Percentiles rank a stretch among this genome's conserved stretches.
Evolutionary conservation across 2,797 vertebrate genomes (phyloP).

Genomic region (Rhinophrynus dorsalis): DNA sequence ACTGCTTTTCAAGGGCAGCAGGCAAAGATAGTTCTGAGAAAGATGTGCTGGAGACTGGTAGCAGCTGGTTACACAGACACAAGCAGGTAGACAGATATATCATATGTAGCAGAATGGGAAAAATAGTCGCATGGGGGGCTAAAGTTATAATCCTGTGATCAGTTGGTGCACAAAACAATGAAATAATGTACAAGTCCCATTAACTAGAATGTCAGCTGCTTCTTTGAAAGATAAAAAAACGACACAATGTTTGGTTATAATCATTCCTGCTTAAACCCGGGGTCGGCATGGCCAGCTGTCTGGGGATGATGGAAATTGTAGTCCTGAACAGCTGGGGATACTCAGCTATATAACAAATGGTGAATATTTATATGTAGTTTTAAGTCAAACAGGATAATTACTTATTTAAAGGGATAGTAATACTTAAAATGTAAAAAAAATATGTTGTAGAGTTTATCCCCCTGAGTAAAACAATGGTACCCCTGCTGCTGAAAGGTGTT

Average conservation of each 20-base stretch:
- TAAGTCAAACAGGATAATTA: constrained; percentile 23
- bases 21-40: constrained; percentile 4
- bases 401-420: no score
- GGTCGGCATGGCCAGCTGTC: no score
- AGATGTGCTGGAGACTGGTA: constrained; percentile 24
- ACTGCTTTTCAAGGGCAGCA: constrained; percentile 30
- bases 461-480: no score
- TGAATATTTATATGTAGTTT: constrained; percentile 27
- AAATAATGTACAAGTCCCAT: constrained; percentile 30
- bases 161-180: background rate
- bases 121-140: constrained; percentile 1
- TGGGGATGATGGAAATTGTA: no score
- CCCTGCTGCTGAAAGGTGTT: no score
- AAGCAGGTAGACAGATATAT: constrained; percentile 29
- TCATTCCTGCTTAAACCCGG: no score
- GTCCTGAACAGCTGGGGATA: no score
- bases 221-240: no score
- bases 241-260: no score
- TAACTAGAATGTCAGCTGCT: background rate
- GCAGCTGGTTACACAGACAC: constrained; percentile 28
- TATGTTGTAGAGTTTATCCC: no score
- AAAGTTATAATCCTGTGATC: constrained; percentile 26
- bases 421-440: no score
- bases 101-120: constrained; percentile 26
- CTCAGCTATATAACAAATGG: constrained; percentile 27